phyloP scores from a whole-genome alignment of 2,888 invertebrate species.

The Papilio protenor region DNA sequence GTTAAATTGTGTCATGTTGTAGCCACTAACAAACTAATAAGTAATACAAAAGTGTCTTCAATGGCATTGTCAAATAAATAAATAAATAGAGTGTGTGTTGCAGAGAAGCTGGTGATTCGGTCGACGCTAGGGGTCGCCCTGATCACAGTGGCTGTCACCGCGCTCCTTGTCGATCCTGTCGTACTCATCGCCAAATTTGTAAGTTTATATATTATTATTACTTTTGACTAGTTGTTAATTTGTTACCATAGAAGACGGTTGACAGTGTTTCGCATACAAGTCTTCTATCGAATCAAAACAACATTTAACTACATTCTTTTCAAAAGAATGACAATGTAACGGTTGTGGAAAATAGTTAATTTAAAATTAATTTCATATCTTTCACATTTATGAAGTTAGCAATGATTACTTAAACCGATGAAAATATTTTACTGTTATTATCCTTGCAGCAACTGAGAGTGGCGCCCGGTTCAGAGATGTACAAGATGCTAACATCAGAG shows the following conservation, averaged over 20 bases:
- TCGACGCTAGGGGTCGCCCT: slow-evolving; percentile 47
- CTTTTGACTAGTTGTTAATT: no score
- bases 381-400: neutral
- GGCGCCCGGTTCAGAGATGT: slow-evolving; percentile 83
- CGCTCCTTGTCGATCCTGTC: slow-evolving; percentile 47
- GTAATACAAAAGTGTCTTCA: neutral
- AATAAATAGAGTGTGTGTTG: slow-evolving; percentile 28
- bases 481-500: slow-evolving; percentile 86
- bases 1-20: no score
- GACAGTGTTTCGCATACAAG: no score
- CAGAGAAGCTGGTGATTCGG: slow-evolving; percentile 39
- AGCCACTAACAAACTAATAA: neutral
- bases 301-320: no score
- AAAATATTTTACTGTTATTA: neutral
- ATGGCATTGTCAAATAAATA: neutral
- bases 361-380: neutral
- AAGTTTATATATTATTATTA: slow-evolving; percentile 37
- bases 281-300: no score
- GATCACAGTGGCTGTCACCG: slow-evolving; percentile 47
- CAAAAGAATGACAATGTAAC: no score
- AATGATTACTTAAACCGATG: neutral
- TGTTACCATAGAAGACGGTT: no score
- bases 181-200: slow-evolving; percentile 50
- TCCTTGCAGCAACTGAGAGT: slow-evolving; percentile 65
- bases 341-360: neutral